Conservation (phyloP, 2,888 invertebrate species). For the Dryomyza anilis region DNA sequence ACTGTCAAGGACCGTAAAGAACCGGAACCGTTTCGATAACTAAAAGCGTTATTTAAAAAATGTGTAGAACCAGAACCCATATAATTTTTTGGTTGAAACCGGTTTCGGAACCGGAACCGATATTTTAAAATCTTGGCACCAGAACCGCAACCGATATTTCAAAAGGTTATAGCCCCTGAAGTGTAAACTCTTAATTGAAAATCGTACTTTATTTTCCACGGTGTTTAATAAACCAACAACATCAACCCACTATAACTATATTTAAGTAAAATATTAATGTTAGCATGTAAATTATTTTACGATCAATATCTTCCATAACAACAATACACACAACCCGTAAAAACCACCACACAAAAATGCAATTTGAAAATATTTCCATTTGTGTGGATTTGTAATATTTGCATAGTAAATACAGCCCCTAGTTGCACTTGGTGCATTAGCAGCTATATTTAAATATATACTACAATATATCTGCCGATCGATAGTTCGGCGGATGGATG, state of each 20-base stretch:
- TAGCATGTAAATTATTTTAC: neutral
- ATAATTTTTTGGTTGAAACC: too few species aligned
- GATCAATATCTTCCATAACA: neutral
- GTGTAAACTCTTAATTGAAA: too few species aligned
- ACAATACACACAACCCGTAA: neutral
- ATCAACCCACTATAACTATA: neutral
- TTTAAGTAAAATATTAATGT: neutral
- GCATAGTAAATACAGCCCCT: neutral
- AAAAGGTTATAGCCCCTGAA: too few species aligned
- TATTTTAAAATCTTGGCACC: too few species aligned
- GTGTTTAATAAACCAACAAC: neutral
- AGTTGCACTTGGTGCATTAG: too few species aligned
- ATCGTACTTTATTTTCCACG: too few species aligned
- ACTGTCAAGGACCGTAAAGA: too few species aligned
- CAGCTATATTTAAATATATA: neutral
- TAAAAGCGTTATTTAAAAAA: too few species aligned
- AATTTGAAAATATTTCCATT: neutral
- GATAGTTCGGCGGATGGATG: neutral
- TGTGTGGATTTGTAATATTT: neutral
- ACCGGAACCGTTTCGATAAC: too few species aligned
- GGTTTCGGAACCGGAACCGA: neutral
- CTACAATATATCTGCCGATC: neutral
- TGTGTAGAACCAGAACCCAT: too few species aligned
- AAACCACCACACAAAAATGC: neutral
- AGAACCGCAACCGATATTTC: too few species aligned